Percentiles rank a stretch among this genome's conserved stretches.
phyloP scores from a whole-genome alignment of 2,888 invertebrate species.

The Antheraea yamamai region DNA sequence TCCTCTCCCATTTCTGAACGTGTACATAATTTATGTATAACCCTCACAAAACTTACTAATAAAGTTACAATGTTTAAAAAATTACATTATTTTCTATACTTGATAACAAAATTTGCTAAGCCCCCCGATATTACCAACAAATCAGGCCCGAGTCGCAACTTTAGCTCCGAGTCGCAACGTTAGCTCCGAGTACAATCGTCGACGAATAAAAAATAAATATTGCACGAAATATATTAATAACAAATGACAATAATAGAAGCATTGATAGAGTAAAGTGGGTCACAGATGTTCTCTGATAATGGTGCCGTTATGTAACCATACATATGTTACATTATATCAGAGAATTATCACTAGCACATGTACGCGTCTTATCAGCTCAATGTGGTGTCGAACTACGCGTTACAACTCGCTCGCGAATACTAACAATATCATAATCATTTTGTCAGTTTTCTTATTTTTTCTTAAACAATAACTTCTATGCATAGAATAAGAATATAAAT shows the following conservation, averaged over 20 bases:
- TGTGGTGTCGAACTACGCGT: constrained; percentile 3
- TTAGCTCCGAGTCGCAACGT: neutral
- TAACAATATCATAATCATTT: neutral
- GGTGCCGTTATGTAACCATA: constrained; percentile 1
- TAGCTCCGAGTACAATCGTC: neutral
- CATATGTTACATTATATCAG: neutral
- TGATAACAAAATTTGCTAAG: neutral
- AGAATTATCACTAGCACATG: neutral
- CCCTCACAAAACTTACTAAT: no score
- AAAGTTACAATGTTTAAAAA: no score
- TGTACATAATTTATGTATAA: no score
- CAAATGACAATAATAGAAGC: constrained; percentile 7
- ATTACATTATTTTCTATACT: neutral
- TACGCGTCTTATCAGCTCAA: neutral
- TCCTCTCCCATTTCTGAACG: no score
- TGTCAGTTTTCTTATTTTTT: no score
- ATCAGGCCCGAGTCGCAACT: no score
- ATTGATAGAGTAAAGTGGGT: neutral
- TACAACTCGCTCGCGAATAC: neutral
- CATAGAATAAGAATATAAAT: no score
- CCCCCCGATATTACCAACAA: neutral
- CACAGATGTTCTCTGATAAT: constrained; percentile 13
- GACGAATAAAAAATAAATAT: neutral
- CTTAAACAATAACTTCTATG: no score
- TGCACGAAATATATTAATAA: neutral